Evolutionary conservation across 2,797 vertebrate species (phyloP).

Genomic region (Gadopsis marmoratus): DNA sequence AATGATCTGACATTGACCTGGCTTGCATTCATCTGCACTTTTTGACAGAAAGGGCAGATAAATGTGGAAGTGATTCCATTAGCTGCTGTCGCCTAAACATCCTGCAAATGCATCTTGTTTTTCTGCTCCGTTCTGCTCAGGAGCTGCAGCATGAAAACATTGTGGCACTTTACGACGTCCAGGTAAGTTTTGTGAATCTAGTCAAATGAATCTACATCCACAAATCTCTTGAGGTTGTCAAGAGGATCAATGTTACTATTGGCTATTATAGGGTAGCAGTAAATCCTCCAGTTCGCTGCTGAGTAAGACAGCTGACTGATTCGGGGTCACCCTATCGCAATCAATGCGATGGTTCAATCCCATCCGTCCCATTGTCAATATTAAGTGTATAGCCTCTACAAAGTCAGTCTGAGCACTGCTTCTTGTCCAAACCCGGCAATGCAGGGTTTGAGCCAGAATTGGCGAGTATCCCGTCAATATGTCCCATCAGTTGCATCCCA

Average conservation of each 20-base stretch:
- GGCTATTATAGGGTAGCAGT: not conserved
- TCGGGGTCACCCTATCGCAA: not conserved
- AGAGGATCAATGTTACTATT: conserved; percentile 25
- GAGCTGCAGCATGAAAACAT: conserved; percentile 99
- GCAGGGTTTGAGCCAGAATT: not conserved
- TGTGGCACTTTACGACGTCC: conserved; percentile 97
- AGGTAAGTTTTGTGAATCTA: conserved; percentile 86
- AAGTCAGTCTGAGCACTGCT: not conserved
- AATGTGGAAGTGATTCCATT: conserved; percentile 6
- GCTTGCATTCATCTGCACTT: not conserved
- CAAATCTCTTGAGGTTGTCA: conserved; percentile 2
- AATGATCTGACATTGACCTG: conserved; percentile 18
- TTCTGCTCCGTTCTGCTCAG: conserved; percentile 81
- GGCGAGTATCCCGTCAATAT: not conserved
- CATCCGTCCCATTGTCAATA: not conserved
- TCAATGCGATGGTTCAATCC: conserved; percentile 3
- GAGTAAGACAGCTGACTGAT: conserved; percentile 3
- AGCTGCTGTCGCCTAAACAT: not conserved
- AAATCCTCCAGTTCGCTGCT: conserved; percentile 15
- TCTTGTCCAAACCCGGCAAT: not conserved
- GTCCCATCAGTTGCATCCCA: not conserved
- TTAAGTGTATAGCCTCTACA: not conserved
- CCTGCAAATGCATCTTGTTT: conserved; percentile 7
- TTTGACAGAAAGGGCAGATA: conserved; percentile 6
- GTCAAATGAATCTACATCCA: not conserved